Evolutionary conservation across 2,888 invertebrate genomes (phyloP), one percentile per base, ranked within the genome.

Genomic region (Lymantria monacha): DNA sequence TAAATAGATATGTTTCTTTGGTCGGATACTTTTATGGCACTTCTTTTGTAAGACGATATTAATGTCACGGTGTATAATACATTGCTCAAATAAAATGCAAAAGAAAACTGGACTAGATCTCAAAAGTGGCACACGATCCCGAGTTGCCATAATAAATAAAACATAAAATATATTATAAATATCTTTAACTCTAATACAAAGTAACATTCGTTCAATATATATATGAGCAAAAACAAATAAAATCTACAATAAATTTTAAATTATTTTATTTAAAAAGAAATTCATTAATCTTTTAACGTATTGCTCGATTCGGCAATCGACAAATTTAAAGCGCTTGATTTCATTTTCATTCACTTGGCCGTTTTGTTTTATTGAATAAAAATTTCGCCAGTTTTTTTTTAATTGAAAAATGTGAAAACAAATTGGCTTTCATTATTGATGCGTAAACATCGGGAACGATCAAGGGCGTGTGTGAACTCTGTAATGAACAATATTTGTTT

Each of bases 361-460:
- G 45, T 49, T n/a, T 63, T 57, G 54, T 57, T 63, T 54, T 49
- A 60, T 54, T 42, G 49, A 45, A 51, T 57, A 52, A 57, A 50
- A 51, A 45, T 48, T 48, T 56, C 48, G 54, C 46, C 9, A 36
- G 55, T 60, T 63, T n/a, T n/a, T n/a, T n/a, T n/a, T 60, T 55
- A 66, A 66, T 66, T 54, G 51, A 56, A 63, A 55, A 57, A 63
- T 48, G 46, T 48, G 49, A 53, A 52, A 42, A 59, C 59, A 62
- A 61, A 66, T 61, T 66, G 54, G 44, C 48, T 57, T 56, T 63
- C 54, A 65, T 54, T 66, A 63, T 55, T 56, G 56, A 56, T 33
- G 60, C 13, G 53, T 43, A 64, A 63, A 63, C 51, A 66, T 49
- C 14, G 46, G 12, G n/a, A 38, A 10, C 43, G 48, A 48, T 49